Conservation (phyloP, 1,140 invertebrate species). For the Chionoecetes opilio region DNA sequence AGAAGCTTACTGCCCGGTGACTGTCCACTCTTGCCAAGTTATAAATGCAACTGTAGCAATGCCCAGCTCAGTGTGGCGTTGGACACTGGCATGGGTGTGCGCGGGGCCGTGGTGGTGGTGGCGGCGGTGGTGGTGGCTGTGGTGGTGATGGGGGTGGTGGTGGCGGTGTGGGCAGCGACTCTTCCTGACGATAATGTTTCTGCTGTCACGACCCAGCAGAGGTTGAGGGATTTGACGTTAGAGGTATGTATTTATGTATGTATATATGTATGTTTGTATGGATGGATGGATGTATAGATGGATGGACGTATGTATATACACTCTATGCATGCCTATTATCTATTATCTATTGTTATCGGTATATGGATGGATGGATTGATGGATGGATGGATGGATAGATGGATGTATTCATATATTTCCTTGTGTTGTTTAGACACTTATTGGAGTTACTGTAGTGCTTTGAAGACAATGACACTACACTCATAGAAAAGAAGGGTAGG, state of each 20-base stretch:
- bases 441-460: too few species aligned
- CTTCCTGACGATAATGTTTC: neutral
- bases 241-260: neutral
- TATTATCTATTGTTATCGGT: too few species aligned
- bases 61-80: neutral
- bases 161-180: neutral
- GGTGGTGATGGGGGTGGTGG: neutral
- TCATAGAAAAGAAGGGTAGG: too few species aligned
- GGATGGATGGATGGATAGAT: too few species aligned
- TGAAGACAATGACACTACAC: too few species aligned
- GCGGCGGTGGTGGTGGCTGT: constrained; percentile 12
- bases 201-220: neutral
- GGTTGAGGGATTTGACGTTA: neutral
- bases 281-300: too few species aligned
- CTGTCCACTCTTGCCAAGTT: constrained; percentile 10
- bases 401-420: too few species aligned
- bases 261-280: neutral
- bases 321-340: too few species aligned
- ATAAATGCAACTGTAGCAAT: neutral
- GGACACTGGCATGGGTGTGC: neutral
- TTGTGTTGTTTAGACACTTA: too few species aligned
- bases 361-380: too few species aligned
- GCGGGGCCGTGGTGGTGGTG: neutral
- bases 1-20: neutral
- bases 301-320: too few species aligned